Evolutionary conservation across 2,797 vertebrate genomes (phyloP), one percentile per base, ranked within the genome.

Genomic region (Falco peregrinus): DNA sequence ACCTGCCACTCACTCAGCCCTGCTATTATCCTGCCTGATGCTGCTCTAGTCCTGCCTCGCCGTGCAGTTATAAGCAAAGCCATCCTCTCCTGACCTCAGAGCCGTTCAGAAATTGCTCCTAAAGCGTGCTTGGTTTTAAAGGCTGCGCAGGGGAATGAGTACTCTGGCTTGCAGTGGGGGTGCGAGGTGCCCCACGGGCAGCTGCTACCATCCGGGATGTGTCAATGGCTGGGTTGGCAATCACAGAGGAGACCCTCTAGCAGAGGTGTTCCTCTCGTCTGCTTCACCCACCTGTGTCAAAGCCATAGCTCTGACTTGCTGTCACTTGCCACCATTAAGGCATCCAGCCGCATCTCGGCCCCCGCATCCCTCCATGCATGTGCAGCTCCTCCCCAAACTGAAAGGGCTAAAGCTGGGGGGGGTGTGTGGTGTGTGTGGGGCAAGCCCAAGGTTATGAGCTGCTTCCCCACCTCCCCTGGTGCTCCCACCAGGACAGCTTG

Each of bases 381-480:
- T 9, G 50, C 41, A 17, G 19, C 24, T 61, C 43, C 26, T 84
- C 28, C 69, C 45, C 41, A 61, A 0, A 51, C 0, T 8, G 39
- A 57, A 60, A 80, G 6, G 11, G 16, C 17, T 47, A 26, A 63
- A 43, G 41, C 13, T 16, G 37, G 57, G 11, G 11, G 19, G 39
- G 19, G 13, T 43, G 35, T 35, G 35, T 35, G 35, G 35, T 35
- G 35, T 35, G 35, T 35, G 35, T 35, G 64, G 48, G 13, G 6
- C 64, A 64, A 70, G 11, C 59, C 20, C 50, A 45, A 26, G 31
- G 31, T 53, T 68, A 13, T 11, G 54, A 48, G 35, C 21, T 71
- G 24, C 17, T 2, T 7, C 20, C 5, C 6, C 0, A 0, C 13
- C 57, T 50, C 5, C 3, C 9, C 19, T 4, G 2, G 21, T 35